Evolutionary conservation across 2,888 invertebrate genomes (phyloP).

Genomic region (Xestia sexstrigata): DNA sequence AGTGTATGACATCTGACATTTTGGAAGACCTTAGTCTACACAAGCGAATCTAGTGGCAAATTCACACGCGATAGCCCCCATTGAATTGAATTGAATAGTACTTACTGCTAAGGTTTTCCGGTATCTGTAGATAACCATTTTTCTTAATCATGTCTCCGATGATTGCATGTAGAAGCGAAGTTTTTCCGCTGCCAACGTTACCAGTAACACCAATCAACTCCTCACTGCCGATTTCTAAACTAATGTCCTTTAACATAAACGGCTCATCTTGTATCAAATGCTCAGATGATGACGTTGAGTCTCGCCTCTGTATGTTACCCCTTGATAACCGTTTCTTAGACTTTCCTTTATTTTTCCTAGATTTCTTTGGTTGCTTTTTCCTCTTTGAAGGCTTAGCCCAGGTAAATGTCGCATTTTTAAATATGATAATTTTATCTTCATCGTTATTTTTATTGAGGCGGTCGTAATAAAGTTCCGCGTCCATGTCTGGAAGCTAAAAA

Average conservation of each 20-base stretch:
- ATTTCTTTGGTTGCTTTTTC: conserved; percentile 75
- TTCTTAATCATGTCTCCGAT: conserved; percentile 95
- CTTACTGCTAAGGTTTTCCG: conserved; percentile 92
- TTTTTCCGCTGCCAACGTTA: conserved; percentile 97
- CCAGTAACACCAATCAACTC: conserved; percentile 97
- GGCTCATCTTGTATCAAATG: conserved; percentile 72
- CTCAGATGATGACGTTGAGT: conserved; percentile 80
- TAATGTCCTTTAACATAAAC: conserved; percentile 81
- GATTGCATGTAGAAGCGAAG: conserved; percentile 95
- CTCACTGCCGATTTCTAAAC: conserved; percentile 90
- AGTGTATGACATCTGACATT: too few species aligned
- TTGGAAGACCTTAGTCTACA: too few species aligned
- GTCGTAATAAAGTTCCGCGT: conserved; percentile 92
- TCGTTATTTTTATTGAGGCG: conserved; percentile 86
- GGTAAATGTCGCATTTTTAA: conserved; percentile 91
- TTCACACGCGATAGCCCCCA: too few species aligned
- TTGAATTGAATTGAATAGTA: too few species aligned
- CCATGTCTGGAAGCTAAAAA: conserved; percentile 91
- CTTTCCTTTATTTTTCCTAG: conserved; percentile 88
- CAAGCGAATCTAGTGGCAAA: too few species aligned
- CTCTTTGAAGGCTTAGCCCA: conserved; percentile 88
- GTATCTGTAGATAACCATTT: conserved; percentile 93
- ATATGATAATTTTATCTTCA: conserved; percentile 90
- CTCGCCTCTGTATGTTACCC: conserved; percentile 76
- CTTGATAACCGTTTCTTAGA: conserved; percentile 83